Evolutionary conservation across 2,888 invertebrate genomes (phyloP).

Genomic region (Drosophila parthenogenetica): DNA sequence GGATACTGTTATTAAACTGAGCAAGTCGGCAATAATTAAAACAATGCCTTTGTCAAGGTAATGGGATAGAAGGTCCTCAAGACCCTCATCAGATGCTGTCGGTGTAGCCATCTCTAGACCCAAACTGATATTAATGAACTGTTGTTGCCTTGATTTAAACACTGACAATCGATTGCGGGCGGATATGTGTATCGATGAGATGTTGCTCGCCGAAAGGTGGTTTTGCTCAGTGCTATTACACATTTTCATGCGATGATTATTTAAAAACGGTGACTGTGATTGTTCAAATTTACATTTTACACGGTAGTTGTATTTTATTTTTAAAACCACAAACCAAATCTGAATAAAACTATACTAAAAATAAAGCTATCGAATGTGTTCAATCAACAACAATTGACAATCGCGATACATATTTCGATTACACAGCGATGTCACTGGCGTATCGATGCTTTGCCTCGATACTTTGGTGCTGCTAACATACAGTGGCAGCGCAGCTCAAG

Average conservation of each 20-base stretch:
- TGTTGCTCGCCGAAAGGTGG: too few relatives aligned
- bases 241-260: neutral
- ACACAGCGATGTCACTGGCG: neutral
- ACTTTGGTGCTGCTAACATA: constrained; percentile 50
- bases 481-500: constrained; percentile 60
- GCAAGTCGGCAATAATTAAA: constrained; percentile 85
- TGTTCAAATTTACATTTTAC: neutral
- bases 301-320: neutral
- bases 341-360: neutral
- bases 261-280: neutral
- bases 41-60: constrained; percentile 82
- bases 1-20: constrained; percentile 91
- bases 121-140: constrained; percentile 42
- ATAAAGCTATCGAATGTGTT: constrained; percentile 7
- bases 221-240: too few relatives aligned
- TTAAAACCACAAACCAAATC: neutral
- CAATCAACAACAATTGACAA: neutral
- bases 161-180: constrained; percentile 43
- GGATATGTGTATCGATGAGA: constrained; percentile 32
- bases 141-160: constrained; percentile 41
- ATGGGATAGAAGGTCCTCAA: constrained; percentile 55
- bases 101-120: constrained; percentile 39
- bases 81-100: constrained; percentile 38
- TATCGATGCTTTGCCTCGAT: constrained; percentile 49
- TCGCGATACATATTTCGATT: neutral